Conservation (phyloP, 2,888 invertebrate species). For the Caenorhabditis panamensis region DNA sequence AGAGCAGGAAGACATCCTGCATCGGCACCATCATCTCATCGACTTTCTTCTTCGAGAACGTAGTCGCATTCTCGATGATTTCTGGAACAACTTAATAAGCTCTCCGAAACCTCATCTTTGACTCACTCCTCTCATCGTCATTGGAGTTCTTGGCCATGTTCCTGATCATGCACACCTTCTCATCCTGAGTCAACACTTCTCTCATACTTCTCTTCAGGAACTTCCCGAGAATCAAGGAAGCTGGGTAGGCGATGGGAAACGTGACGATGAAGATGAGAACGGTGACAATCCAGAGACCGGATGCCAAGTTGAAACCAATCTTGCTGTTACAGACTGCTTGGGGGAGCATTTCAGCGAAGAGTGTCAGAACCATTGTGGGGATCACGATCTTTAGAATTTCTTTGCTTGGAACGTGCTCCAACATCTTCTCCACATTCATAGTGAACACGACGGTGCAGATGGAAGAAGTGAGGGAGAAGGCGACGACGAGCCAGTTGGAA, state of each 20-base stretch:
- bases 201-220: conserved; percentile 51
- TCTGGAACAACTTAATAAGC: conserved; percentile 27
- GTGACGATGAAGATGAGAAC: conserved; percentile 42
- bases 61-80: conserved; percentile 50
- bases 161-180: conserved; percentile 53
- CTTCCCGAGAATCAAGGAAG: conserved; percentile 22
- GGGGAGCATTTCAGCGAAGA: conserved; percentile 54
- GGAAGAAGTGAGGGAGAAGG: conserved; percentile 51
- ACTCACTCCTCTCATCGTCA: conserved; percentile 38
- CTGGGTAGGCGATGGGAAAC: conserved; percentile 44
- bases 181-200: conserved; percentile 59
- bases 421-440: conserved; percentile 41
- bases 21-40: conserved; percentile 58
- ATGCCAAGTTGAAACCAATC: conserved; percentile 50
- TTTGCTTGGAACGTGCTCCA: conserved; percentile 21
- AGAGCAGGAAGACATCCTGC: conserved; percentile 50
- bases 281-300: conserved; percentile 49
- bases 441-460: conserved; percentile 56
- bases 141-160: conserved; percentile 57
- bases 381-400: conserved; percentile 31
- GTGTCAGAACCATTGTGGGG: conserved; percentile 30
- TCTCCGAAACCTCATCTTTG: not conserved
- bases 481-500: conserved; percentile 53
- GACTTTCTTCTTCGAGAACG: conserved; percentile 51
- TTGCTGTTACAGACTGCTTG: conserved; percentile 57